Evolutionary conservation across 2,113 vertebrate species (phyloP).

Genomic region (Psittacula cyanocephala): DNA sequence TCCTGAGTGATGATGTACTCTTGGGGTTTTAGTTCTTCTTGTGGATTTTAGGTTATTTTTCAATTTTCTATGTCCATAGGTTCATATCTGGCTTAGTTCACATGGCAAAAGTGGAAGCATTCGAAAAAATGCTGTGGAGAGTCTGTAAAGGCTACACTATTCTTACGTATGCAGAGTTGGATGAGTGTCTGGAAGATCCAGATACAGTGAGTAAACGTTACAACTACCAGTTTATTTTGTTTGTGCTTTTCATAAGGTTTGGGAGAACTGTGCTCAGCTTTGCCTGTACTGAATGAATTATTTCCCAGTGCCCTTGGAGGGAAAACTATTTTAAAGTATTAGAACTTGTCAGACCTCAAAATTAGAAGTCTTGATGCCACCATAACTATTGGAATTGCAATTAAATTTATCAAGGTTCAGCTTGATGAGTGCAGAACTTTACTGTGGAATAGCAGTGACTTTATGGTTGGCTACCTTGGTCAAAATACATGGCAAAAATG

Average conservation of each 20-base stretch:
- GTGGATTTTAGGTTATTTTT: background rate
- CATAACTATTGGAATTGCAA: background rate
- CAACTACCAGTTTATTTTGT: background rate
- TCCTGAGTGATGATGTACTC: background rate
- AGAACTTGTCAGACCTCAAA: background rate
- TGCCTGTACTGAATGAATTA: background rate
- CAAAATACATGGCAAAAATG: background rate
- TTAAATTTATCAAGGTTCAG: background rate
- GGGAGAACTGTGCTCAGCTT: background rate
- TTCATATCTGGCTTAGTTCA: constrained; percentile 93
- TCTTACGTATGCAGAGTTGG: constrained; percentile 88
- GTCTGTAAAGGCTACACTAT: constrained; percentile 96
- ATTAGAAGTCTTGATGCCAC: background rate
- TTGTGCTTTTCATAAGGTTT: background rate
- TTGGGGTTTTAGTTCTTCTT: background rate
- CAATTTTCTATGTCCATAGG: constrained; percentile 52
- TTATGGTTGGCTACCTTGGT: background rate
- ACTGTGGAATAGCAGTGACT: background rate
- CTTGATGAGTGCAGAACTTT: background rate
- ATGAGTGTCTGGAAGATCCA: constrained; percentile 86
- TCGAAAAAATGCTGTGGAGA: constrained; percentile 96
- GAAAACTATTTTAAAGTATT: background rate
- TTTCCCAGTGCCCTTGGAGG: background rate
- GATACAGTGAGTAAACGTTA: constrained; percentile 80
- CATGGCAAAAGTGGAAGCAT: constrained; percentile 87